Base-by-base conservation (phyloP, 1,140 invertebrate genomes). In the Macrobrachium rosenbergii region DNA sequence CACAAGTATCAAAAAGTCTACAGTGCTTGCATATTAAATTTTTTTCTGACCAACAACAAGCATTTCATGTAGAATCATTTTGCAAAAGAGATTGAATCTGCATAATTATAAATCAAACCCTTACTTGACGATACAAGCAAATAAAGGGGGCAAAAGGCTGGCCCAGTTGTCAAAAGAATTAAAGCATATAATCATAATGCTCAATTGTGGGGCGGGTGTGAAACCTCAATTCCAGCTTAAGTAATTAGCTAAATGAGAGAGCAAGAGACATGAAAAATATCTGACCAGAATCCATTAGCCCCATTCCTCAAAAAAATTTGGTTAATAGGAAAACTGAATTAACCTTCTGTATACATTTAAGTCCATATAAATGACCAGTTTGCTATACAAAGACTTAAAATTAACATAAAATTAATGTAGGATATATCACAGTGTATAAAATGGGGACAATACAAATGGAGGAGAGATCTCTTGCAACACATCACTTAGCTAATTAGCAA, bases 141-240 rank as follows among this genome's bases (percentile, higher is more conserved):
- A 58, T 64, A 83, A 63, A 17, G 62, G 45, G 21, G 10, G 67
- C 23, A 21, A 23, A 67, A 59, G 52, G 76, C 85, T 81, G 85
- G 85, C 23, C 85, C 81, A 79, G 85, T 87, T 81, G 81, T 87
- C 85, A 87, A 79, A n/a, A 87, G 60, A 52, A 73, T 81, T 77
- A 73, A 72, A 81, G 78, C 83, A 80, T 64, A 86, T 45, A 45
- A 67, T 58, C 67, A 59, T 80, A 79, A 67, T 79, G 83, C 77
- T 80, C 77, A 62, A 59, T 75, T 87, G 85, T 87, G 85, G 85
- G 72, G 69, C 63, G 81, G 85, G 78, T 73, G 78, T 82, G 85
- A 87, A 81, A 67, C 85, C 78, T 82, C 58, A 58, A 60, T 58
- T 21, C 23, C n/a, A 17, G 43, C 62, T 58, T 59, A 58, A 19